Conservation (phyloP, 1,140 invertebrate species). For the Apis florea region DNA sequence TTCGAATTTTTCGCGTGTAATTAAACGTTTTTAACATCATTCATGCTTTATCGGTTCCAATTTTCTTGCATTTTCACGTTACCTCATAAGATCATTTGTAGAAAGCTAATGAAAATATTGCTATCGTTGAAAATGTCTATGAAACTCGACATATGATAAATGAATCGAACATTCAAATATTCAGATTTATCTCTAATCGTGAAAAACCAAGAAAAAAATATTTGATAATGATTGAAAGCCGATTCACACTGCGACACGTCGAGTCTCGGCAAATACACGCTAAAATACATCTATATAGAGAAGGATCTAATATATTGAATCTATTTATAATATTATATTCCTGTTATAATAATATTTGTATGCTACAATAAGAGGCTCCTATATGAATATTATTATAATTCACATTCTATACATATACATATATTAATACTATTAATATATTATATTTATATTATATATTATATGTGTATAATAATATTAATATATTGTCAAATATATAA, state of each 20-base stretch:
- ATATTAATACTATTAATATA: conserved; percentile 49
- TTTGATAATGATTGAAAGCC: conserved; percentile 2
- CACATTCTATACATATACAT: conserved; percentile 35
- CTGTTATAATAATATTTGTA: conserved; percentile 48
- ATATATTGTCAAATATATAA: conserved; percentile 41
- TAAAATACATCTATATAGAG: conserved; percentile 23
- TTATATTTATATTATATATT: conserved; percentile 48
- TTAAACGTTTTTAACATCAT: not conserved
- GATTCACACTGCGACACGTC: conserved; percentile 42
- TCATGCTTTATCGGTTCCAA: conserved; percentile 20
- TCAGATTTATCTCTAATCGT: not conserved
- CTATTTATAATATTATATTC: conserved; percentile 52
- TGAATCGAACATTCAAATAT: not conserved
- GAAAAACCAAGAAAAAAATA: not conserved
- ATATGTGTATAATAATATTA: conserved; percentile 51
- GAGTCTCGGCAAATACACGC: conserved; percentile 34
- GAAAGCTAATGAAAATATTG: conserved; percentile 43
- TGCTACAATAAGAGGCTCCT: conserved; percentile 42
- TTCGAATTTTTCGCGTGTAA: not conserved
- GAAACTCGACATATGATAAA: not conserved
- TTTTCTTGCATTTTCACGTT: conserved; percentile 40
- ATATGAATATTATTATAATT: conserved; percentile 45
- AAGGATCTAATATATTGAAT: conserved; percentile 34
- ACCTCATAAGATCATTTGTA: conserved; percentile 54
- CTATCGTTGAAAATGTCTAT: conserved; percentile 64